Evolutionary conservation across 2,113 vertebrate species (phyloP), one percentile per base, ranked within the genome.

Genomic region (Psophia crepitans): DNA sequence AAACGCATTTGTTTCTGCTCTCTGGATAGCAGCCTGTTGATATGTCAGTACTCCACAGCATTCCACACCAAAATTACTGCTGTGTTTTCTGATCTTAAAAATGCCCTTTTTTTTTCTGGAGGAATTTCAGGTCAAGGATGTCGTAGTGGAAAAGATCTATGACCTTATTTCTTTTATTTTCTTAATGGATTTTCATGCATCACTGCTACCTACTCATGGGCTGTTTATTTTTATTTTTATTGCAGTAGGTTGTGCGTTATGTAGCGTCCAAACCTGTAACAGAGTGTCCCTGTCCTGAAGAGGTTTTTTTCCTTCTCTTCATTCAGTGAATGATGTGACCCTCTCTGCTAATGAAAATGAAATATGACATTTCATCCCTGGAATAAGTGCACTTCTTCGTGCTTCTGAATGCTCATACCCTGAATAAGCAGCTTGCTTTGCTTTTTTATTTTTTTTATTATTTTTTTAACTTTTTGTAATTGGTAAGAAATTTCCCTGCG

Each of bases 121-220:
- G 90, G 56, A 90, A 90, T 90, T 89, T 88, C 90, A 76, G 95
- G 84, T 84, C 90, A 69, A 65, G 39, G 64, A 90, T 74, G 66
- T n/a, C 3, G 3, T n/a, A 43, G 73, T 70, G 56, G 80, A 20
- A 88, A 95, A 96, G 86, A 95, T 94, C 90, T 84, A 94, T 13
- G 76, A 89, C 89, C 79, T 95, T 90, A 90, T 87, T 93, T 28
- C 89, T 97, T 94, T 94, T 88, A 80, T 97, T 96, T 96, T 95
- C 92, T 79, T 93, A 68, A 92, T 97, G 94, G 89, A 79, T 97
- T 93, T 93, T 92, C 84, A 73, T 89, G 90, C 95, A 84, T 89
- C 95, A 65, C 53, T 0, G 41, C 81, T 94, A 58, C 84, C 93
- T 95, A 41, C 90, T 96, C 94, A 65, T 0, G 57, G 84, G 77